phyloP scores from a whole-genome alignment of 2,888 invertebrate species.

The Iphiclides podalirius region DNA sequence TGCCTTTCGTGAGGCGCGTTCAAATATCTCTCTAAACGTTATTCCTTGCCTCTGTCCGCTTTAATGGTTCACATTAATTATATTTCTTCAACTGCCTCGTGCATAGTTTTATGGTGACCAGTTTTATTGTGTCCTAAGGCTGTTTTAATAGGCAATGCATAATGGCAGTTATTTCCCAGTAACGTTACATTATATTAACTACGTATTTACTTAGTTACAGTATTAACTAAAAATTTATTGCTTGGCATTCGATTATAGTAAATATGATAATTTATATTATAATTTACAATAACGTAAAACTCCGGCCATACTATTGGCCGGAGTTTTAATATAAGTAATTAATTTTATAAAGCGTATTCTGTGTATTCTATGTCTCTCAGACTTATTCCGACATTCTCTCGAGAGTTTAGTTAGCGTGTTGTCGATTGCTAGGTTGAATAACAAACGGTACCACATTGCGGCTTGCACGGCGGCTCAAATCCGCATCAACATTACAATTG shows the following conservation, averaged over 20 bases:
- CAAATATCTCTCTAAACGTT: slow-evolving; percentile 30
- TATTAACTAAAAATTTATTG: no score
- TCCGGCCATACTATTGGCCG: no score
- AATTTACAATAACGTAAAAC: no score
- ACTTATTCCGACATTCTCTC: no score
- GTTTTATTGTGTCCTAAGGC: neutral
- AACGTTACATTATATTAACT: neutral
- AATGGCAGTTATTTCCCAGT: neutral
- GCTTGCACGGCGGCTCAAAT: slow-evolving; percentile 22
- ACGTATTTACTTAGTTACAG: no score
- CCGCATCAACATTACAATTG: slow-evolving; percentile 41
- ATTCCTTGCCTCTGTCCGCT: slow-evolving; percentile 25
- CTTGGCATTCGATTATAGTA: no score
- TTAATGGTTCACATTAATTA: slow-evolving; percentile 20
- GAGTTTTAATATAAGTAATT: no score
- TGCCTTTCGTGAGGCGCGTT: slow-evolving; percentile 40
- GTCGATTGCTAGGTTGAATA: slow-evolving; percentile 9
- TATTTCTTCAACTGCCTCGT: slow-evolving; percentile 2
- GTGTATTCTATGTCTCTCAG: no score
- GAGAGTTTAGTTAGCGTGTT: slow-evolving; percentile 1
- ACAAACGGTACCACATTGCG: slow-evolving; percentile 23
- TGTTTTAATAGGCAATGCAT: no score
- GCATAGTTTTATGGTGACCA: neutral
- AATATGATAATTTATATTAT: no score
- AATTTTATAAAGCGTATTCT: no score